phyloP scores from a whole-genome alignment of 2,888 invertebrate genomes.

The Tortricodes alternella region DNA sequence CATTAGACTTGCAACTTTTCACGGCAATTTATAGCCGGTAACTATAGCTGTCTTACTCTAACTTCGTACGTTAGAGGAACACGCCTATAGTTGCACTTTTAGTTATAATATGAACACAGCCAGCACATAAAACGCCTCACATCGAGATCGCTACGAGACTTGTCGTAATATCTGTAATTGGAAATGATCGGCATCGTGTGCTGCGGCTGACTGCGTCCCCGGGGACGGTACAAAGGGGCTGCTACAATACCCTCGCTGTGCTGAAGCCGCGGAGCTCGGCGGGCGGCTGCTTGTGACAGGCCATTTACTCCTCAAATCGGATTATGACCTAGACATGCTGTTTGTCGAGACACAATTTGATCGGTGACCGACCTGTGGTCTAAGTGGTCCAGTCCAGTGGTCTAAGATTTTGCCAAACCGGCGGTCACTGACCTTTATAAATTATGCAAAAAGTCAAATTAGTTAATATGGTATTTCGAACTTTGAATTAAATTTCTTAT shows the following conservation, averaged over 20 bases:
- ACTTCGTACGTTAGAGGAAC: no score
- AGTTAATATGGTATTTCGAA: no score
- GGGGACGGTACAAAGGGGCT: no score
- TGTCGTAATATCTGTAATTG: conserved; percentile 18
- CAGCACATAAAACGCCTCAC: background rate
- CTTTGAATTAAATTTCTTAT: no score
- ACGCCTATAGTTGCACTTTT: no score
- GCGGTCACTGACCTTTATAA: no score
- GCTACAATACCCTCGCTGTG: background rate
- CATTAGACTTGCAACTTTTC: no score
- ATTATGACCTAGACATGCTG: background rate
- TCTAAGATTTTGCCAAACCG: no score
- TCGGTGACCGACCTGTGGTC: background rate
- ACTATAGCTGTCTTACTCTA: no score
- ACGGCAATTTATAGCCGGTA: no score
- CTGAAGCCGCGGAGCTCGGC: background rate
- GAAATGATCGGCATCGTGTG: background rate
- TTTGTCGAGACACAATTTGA: background rate
- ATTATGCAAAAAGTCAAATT: no score
- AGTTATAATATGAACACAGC: background rate
- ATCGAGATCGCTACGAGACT: background rate
- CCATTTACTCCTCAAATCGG: background rate
- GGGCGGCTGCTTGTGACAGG: background rate
- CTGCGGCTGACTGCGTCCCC: conserved; percentile 3
- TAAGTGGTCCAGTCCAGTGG: no score